Evolutionary conservation across 2,888 invertebrate genomes (phyloP), one percentile per base, ranked within the genome.

Genomic region (Tuberolachnus salignus): DNA sequence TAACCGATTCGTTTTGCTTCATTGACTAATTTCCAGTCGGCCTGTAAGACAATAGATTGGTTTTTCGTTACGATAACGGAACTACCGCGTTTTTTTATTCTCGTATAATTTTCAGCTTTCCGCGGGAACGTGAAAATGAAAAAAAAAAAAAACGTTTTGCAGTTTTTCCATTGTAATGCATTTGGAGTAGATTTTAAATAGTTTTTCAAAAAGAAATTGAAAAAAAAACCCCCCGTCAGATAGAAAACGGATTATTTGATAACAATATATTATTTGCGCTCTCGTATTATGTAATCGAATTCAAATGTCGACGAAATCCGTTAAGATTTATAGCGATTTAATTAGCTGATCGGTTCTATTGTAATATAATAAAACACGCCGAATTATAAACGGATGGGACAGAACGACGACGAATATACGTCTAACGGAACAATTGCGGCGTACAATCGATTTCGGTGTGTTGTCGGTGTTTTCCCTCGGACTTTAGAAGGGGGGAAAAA

Each of bases 1-100:
- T 72, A 53, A 53, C 74, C 34, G 44, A 74, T 74, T 64, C 63
- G 74, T 64, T 74, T 64, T 74, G 74, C 74, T 53, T 44, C 74
- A 42, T 64, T 74, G 74, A 74, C 42, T 42, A 53, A 74, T 74
- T 64, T 64, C 53, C 51, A 51, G 44, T 42, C 8, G 53, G 23
- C 19, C 26, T 19, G 6, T 34, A 49, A 61, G 14, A 61, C 19
- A 61, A 72, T 34, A 61, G 49, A 72, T 26, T 72, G 14, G 23
- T 59, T 61, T 72, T 59, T 61, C 3, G 59, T 49, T 23, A 46
- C 59, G 26, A 49, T 72, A 72, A 72, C 19, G 13, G 23, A 46
- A 46, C n/a, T 46, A 14, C n/a, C 26, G 34, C 46, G 34, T 46
- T 46, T 19, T 72, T 59, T 59, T 11, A 16, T 9, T 61, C 21